These are phyloP conservation scores for Ernsta delagoae DNA, from an alignment of 2,888 invertebrate species.

Conservation along the genomic window DNA sequence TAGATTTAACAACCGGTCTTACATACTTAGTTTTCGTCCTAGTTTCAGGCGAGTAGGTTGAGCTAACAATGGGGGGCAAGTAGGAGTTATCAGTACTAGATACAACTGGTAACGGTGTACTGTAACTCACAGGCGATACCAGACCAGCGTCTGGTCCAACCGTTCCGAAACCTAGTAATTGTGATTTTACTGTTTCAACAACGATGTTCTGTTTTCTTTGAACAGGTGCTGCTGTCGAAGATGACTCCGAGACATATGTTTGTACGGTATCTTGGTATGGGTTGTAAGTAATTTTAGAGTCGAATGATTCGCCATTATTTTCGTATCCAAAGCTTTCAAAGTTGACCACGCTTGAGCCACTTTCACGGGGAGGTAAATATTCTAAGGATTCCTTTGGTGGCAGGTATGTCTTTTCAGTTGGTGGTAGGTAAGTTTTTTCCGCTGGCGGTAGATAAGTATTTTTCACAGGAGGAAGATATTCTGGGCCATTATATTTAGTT, in stretches of 20 bases:
- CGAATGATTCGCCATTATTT: conserved; percentile 29
- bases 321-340: conserved; percentile 58
- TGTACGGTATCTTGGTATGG: conserved; percentile 48
- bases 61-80: conserved; percentile 44
- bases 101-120: conserved; percentile 62
- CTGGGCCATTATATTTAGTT: conserved; percentile 57
- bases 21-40: conserved; percentile 46
- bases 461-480: conserved; percentile 69
- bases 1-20: conserved; percentile 57
- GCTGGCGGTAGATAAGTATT: conserved; percentile 47
- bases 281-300: conserved; percentile 32
- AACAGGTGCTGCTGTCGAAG: conserved; percentile 43
- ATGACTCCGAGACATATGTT: conserved; percentile 35
- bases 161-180: conserved; percentile 66
- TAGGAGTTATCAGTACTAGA: conserved; percentile 53
- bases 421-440: conserved; percentile 35
- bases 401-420: conserved; percentile 39
- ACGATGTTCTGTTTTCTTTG: conserved; percentile 64
- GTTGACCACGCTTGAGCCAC: conserved; percentile 47
- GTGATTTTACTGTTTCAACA: conserved; percentile 69
- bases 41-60: conserved; percentile 52
- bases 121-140: conserved; percentile 60
- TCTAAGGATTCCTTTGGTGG: conserved; percentile 37
- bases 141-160: conserved; percentile 68
- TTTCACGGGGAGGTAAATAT: conserved; percentile 29